Evolutionary conservation across 92 coral and sea anemone species (phyloP), one percentile per base, ranked within the genome.

Genomic region (Nematostella vectensis): DNA sequence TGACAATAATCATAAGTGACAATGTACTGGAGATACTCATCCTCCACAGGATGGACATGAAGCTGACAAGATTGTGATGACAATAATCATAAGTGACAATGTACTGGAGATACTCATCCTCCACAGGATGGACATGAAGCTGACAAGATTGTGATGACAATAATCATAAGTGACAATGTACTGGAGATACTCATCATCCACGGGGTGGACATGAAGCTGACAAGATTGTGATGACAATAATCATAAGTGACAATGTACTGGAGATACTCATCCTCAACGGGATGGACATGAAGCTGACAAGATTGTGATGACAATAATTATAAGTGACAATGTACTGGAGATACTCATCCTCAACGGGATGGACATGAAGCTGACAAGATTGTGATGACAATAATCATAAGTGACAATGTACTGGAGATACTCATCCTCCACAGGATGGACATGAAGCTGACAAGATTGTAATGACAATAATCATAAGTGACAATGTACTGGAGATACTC

Each of bases 81-180:
- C 81, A 71, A 74, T 85, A 93, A 25, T 95, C 95, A 60, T 85
- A 88, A 26, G 83, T 74, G 23, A 81, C 80, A 49, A 93, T 78
- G 61, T 93, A 81, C 36, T 54, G 82, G 16, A 82, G 59, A 40
- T 78, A 63, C 55, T 80, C 89, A 68, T 93, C 99, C 21, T 93
- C 75, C 18, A 93, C 91, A 48, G 99, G 99, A 48, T 93, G 89
- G 18, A 86, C 96, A 38, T 76, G 86, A 47, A 93, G 79, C 99
- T 93, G 59, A 27, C 57, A 68, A 78, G 96, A 48, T 93, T 86
- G 48, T 85, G 86, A 65, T 78, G 87, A 27, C 81, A 71, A 74
- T 85, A 93, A 25, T 95, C 95, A 60, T 85, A 88, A 26, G 83
- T 74, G 23, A 81, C 80, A 49, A 93, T 78, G 61, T 93, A 81